Base-by-base conservation (phyloP, 2,797 vertebrate species). In the Forpus xanthops region DNA sequence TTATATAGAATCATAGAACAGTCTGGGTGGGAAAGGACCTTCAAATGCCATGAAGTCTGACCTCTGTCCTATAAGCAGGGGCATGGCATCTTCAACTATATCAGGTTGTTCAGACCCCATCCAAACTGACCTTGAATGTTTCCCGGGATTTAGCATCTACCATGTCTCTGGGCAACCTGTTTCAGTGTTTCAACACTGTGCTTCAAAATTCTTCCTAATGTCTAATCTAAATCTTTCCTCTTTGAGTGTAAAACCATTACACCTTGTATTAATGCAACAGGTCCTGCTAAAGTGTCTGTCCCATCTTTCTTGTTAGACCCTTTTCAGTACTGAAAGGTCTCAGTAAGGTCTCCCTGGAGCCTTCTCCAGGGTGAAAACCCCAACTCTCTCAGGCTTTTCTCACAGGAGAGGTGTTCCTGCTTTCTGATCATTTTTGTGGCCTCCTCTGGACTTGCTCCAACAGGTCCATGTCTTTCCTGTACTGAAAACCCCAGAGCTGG, bases 1-100 rank as follows among this genome's bases (percentile, higher is more conserved):
- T 78, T 75, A 19, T 64, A 17, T 42, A 45, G 37, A 70, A 49
- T 47, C 7, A 49, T 53, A 45, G 20, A 50, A 61, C 33, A 60
- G 31, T 64, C 82, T 74, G 27, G 23, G 14, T 73, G 39, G 61
- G 39, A 53, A 42, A 6, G 8, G 6, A 37, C 31, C 20, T 64
- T 75, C 68, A 45, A 44, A 44, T 17, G 37, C 75, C 42, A 50
- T 15, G 8, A 33, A 53, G 18, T 35, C 15, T 30, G 61, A 10
- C 5, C 6, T 5, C 3, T 2, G 4, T 74, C 24, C 12, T 9
- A 3, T 60, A 7, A n/a, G 5, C 27, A 64, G 11, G 31, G 47
- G 18, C 20, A 44, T 61, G 47, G 18, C 20, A 44, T 61, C 39
- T 68, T 76, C 75, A 50, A 3, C 17, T 60, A 37, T 31, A 49